Base-by-base conservation (phyloP, 2,888 invertebrate species). In the Isotomurus palustris region DNA sequence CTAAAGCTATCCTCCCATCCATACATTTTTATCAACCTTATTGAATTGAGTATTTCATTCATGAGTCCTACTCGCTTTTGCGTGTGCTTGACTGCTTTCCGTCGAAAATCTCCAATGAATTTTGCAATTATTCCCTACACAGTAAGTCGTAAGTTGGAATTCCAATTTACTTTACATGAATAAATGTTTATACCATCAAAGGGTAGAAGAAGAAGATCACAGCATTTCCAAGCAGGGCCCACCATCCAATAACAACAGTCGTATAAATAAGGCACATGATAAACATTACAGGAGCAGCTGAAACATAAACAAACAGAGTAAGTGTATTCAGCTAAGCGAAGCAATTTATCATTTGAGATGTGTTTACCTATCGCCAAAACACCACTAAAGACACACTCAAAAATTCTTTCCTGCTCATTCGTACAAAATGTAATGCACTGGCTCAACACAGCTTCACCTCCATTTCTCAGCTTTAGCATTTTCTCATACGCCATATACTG, bases 21-120 rank as follows among this genome's bases (percentile, higher is more conserved):
- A 68, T 81, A 80, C 76, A 81, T 77, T 73, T 81, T 81, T 61
- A 81, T 79, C 2, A 79, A 71, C 60, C 78, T 75, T 51, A 81
- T 79, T 60, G 76, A 78, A 35, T 76, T 76, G 12, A 81, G 72
- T n/a, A 81, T 73, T 68, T 81, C 81, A 53, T 75, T 78, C 78
- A 81, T 80, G 57, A 79, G 70, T 14, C 72, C 72, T 29, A 75
- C 75, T 19, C 75, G 63, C 52, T 73, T 70, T 66, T 76, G 76
- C 1, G 75, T 75, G 10, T 71, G 62, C 40, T 66, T 70, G 3
- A 75, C 72, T 12, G 73, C 72, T 56, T 71, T 69, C 24, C 73
- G 69, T 45, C 75, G 63, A 27, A 72, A 66, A 21, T 66, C 53
- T 36, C 72, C 73, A 27, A 72, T 73, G 45, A 71, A 51, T 47